Conservation (phyloP, 2,113 vertebrate genomes). For the Semicossyphus pulcher region DNA sequence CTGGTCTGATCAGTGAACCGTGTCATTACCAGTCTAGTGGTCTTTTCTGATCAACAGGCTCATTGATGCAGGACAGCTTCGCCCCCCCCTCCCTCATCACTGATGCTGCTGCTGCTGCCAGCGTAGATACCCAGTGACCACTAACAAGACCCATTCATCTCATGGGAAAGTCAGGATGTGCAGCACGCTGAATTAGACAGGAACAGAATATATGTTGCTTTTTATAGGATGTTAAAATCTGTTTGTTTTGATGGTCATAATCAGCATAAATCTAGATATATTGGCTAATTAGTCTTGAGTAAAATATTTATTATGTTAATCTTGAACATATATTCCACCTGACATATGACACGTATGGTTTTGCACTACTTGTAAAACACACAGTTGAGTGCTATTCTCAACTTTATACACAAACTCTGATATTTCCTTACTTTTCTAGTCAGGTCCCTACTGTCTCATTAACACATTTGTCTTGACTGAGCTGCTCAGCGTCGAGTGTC, state of each 20-base stretch:
- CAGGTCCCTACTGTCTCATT: neutral
- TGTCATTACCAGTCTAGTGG: slow-evolving; percentile 73
- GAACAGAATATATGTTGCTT: slow-evolving; percentile 18
- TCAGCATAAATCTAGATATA: too few relatives aligned
- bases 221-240: neutral
- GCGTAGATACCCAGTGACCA: slow-evolving; percentile 66
- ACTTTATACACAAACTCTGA: too few relatives aligned
- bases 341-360: too few relatives aligned
- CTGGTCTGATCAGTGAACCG: slow-evolving; percentile 61
- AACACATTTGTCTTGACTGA: neutral
- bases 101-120: slow-evolving; percentile 35
- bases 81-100: neutral
- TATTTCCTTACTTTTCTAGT: neutral
- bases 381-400: too few relatives aligned
- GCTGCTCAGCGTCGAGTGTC: slow-evolving; percentile 13
- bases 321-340: too few relatives aligned
- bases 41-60: slow-evolving; percentile 77
- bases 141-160: slow-evolving; percentile 72
- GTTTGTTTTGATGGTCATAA: too few relatives aligned
- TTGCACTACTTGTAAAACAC: too few relatives aligned
- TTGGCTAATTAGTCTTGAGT: too few relatives aligned
- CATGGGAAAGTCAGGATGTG: slow-evolving; percentile 53
- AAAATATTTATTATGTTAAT: too few relatives aligned
- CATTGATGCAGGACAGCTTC: slow-evolving; percentile 72
- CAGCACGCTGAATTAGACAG: slow-evolving; percentile 15